These are phyloP conservation scores for Xanthostigma xanthostigma DNA, from an alignment of 2,888 invertebrate species.

Conservation along the genomic window DNA sequence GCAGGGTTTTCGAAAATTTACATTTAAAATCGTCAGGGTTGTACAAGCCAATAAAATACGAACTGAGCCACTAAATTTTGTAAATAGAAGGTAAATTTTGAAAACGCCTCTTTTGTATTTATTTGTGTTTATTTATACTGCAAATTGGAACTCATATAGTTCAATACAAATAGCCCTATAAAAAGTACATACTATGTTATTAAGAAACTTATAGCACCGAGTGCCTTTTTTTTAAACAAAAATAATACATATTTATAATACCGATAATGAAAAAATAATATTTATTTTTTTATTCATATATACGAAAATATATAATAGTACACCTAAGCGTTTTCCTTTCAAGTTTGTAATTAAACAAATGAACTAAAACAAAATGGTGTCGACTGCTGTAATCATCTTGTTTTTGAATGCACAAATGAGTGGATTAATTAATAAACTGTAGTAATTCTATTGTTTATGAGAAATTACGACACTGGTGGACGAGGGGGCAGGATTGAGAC, in stretches of 20 bases:
- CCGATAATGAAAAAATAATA: not conserved
- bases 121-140: no score
- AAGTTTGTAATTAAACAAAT: not conserved
- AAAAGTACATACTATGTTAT: not conserved
- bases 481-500: not conserved
- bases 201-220: not conserved
- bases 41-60: no score
- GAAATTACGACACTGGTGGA: no score
- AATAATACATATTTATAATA: not conserved
- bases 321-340: not conserved
- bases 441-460: no score
- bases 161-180: constrained; percentile 3
- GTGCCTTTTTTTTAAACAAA: not conserved
- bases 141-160: not conserved
- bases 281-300: not conserved
- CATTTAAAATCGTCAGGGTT: no score
- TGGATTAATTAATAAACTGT: no score
- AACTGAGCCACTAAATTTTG: no score
- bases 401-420: no score
- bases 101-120: not conserved
- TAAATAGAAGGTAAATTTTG: no score
- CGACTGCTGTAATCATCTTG: no score
- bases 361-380: not conserved
- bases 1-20: no score
- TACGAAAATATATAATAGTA: not conserved